Conservation (phyloP, 2,888 invertebrate genomes). For the Torymus auratus region DNA sequence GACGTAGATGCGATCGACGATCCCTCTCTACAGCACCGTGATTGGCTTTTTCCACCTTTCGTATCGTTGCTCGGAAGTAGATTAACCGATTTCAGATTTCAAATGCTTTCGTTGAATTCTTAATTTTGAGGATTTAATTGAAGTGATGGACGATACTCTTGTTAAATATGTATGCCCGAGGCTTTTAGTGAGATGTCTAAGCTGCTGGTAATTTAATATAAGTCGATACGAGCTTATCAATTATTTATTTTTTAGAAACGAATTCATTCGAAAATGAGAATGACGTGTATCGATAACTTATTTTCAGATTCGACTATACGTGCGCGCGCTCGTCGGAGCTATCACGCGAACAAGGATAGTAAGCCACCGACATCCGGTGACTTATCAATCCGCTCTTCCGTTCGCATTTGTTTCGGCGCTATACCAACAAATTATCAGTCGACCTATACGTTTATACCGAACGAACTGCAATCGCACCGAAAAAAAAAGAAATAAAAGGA, state of each 20-base stretch:
- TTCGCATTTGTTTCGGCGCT: conserved; percentile 61
- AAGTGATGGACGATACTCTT: too few relatives aligned
- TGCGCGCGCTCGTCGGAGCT: conserved; percentile 50
- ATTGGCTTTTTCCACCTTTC: too few relatives aligned
- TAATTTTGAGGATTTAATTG: too few relatives aligned
- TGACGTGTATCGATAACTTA: conserved; percentile 50
- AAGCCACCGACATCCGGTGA: conserved; percentile 72
- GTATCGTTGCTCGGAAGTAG: too few relatives aligned
- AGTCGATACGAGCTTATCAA: background rate
- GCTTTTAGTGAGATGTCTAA: too few relatives aligned
- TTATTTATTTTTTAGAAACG: conserved; percentile 5
- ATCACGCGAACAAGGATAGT: conserved; percentile 68
- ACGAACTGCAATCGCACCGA: conserved; percentile 38
- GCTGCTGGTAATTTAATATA: background rate
- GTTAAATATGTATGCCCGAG: too few relatives aligned
- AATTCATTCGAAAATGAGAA: background rate
- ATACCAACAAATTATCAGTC: conserved; percentile 49
- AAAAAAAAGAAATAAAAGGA: conserved; percentile 40
- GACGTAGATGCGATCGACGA: too few relatives aligned
- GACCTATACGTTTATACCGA: conserved; percentile 37
- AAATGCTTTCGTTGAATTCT: too few relatives aligned
- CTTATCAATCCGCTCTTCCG: conserved; percentile 74
- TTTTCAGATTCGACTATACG: conserved; percentile 43
- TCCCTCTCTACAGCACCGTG: too few relatives aligned
- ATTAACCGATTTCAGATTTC: too few relatives aligned